These are phyloP conservation scores for Girardinus metallicus DNA, from an alignment of 2,797 vertebrate species.

Conservation along the genomic window DNA sequence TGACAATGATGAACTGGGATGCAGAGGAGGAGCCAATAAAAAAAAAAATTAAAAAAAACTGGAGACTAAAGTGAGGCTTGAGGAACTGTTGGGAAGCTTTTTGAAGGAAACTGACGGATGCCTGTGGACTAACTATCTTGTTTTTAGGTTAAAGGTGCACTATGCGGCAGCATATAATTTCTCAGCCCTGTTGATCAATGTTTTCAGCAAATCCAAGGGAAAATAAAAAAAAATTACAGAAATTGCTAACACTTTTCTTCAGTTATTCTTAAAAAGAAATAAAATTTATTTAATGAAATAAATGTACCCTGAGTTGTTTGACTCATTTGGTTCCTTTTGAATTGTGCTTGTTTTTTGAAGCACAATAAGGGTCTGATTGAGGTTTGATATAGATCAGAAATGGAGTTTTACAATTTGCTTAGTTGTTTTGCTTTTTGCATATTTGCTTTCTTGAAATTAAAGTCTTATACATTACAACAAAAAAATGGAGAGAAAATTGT, in stretches of 20 bases:
- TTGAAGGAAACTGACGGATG: constrained; percentile 79
- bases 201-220: constrained; percentile 81
- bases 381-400: background rate
- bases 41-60: constrained; percentile 81
- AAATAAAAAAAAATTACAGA: constrained; percentile 85
- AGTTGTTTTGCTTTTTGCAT: constrained; percentile 18
- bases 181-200: constrained; percentile 78
- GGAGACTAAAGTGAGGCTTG: constrained; percentile 73
- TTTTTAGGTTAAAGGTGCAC: constrained; percentile 82
- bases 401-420: constrained; percentile 14
- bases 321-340: constrained; percentile 21
- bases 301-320: constrained; percentile 39
- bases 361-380: constrained; percentile 4
- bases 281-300: constrained; percentile 88
- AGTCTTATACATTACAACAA: constrained; percentile 1
- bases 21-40: constrained; percentile 66
- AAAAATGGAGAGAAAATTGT: background rate
- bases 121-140: constrained; percentile 79
- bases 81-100: constrained; percentile 74
- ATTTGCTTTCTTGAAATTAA: constrained; percentile 16
- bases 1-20: constrained; percentile 92
- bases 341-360: background rate
- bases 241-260: constrained; percentile 86
- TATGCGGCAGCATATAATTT: constrained; percentile 81
- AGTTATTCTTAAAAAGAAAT: constrained; percentile 88